phyloP scores from a whole-genome alignment of 2,888 invertebrate genomes.

The Leptinotarsa juncta region DNA sequence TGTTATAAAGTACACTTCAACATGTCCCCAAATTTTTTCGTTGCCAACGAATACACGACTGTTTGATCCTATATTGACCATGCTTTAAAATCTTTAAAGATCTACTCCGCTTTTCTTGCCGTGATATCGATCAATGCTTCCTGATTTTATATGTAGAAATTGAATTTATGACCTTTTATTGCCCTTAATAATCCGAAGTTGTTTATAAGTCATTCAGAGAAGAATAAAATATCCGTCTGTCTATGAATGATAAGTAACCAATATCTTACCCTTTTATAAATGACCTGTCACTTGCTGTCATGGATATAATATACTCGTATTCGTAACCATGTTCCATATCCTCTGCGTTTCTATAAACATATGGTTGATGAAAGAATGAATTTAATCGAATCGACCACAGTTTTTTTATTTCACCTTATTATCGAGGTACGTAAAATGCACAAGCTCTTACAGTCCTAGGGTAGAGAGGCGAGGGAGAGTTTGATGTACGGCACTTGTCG shows the following conservation, averaged over 20 bases:
- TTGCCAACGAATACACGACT: too few species aligned
- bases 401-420: not conserved
- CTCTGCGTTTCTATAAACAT: not conserved
- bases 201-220: too few species aligned
- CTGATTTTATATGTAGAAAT: too few species aligned
- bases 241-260: not conserved
- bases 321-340: slow-evolving; percentile 2
- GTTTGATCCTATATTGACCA: too few species aligned
- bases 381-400: not conserved
- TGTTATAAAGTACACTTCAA: too few species aligned
- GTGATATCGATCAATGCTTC: too few species aligned
- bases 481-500: slow-evolving; percentile 58
- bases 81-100: too few species aligned
- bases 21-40: too few species aligned
- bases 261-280: not conserved
- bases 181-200: too few species aligned
- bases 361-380: not conserved
- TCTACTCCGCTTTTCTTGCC: too few species aligned
- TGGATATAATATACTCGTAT: not conserved
- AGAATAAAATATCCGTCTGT: too few species aligned
- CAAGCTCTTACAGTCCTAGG: slow-evolving; percentile 16
- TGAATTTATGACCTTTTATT: too few species aligned
- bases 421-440: slow-evolving; percentile 23
- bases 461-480: slow-evolving; percentile 37
- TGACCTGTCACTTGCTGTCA: not conserved